Base-by-base conservation (phyloP, 2,797 vertebrate genomes). In the Artibeus lituratus region DNA sequence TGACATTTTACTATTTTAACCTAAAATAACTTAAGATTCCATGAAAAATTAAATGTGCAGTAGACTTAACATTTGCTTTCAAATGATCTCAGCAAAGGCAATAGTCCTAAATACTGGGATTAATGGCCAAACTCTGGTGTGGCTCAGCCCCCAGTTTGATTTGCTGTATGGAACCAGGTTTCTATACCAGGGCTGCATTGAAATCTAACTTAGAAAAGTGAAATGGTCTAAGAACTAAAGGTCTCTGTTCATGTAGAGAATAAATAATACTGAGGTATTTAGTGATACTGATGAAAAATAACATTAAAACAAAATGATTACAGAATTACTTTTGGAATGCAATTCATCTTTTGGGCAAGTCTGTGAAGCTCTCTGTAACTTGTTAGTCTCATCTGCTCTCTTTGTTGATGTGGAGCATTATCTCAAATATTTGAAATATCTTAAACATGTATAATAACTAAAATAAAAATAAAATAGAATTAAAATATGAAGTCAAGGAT, bases 191-290 rank as follows among this genome's bases (percentile, higher is more conserved):
- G 44, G 9, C 16, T 21, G 81, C 57, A 47, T 0, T 70, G 49
- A 74, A 81, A 62, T 81, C 88, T 88, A 73, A 59, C 12, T 59
- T 81, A 90, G 51, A 84, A 94, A 74, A 53, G 5, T 89, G 44
- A 92, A 94, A 65, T 22, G 35, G 57, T 21, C 57, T 70, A 77
- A 90, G 39, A 92, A 95, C 62, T 42, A 76, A 86, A 94, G 74
- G 32, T 21, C 42, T 83, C 65, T 89, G 7, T 51, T 85, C 81
- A 37, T 83, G 87, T 22, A 81, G 14, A 73, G 11, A 93, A 26
- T 78, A 95, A 4, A 3, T 76, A 81, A 29, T 85, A 59, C 76
- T 65, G 59, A 65, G 5, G n/a, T 69, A 69, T 35, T 67, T 55
- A 83, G 51, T 55, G n/a, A 89, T 42, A 57, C 24, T 49, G 26